A percentile compares a stretch with the other conserved stretches of the same genome.
Conservation (phyloP, 1,140 invertebrate genomes). For the Pentalonia nigronervosa region DNA sequence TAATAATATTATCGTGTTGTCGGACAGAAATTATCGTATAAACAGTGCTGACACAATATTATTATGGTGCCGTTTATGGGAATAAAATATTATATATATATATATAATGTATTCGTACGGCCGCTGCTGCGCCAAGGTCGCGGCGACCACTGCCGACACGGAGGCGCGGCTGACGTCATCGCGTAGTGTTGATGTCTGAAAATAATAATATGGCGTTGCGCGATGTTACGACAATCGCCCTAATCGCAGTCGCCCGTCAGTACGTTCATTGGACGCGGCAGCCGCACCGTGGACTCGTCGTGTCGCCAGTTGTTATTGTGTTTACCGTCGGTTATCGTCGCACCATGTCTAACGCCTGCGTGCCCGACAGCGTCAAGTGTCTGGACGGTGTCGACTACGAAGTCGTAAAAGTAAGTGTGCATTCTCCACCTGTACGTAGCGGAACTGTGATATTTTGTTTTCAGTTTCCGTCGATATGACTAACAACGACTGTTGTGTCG, state of each 20-base stretch:
- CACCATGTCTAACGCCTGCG: not conserved
- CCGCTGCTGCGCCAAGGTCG: not conserved
- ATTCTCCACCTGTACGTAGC: not conserved
- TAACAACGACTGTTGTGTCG: not conserved
- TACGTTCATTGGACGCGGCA: not conserved
- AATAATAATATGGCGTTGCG: not conserved
- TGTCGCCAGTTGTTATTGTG: not conserved
- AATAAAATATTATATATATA: not conserved
- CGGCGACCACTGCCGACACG: no score
- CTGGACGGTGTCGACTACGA: conserved; percentile 24
- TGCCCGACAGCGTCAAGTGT: conserved; percentile 6
- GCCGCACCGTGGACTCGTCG: no score
- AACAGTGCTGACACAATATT: not conserved
- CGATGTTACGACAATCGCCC: not conserved
- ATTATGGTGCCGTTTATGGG: not conserved
- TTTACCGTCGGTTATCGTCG: not conserved
- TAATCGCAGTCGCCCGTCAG: not conserved
- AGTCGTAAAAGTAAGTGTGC: conserved; percentile 35
- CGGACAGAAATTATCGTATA: not conserved
- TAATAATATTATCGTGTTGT: no score
- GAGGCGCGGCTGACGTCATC: not conserved
- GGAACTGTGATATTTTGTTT: not conserved
- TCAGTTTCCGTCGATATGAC: not conserved
- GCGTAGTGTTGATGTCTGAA: not conserved
- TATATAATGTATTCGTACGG: not conserved